A percentile compares a stretch with the other conserved stretches of the same genome.
Evolutionary conservation across 2,888 invertebrate genomes (phyloP).

Genomic region (Drosophila nr. fundita): DNA sequence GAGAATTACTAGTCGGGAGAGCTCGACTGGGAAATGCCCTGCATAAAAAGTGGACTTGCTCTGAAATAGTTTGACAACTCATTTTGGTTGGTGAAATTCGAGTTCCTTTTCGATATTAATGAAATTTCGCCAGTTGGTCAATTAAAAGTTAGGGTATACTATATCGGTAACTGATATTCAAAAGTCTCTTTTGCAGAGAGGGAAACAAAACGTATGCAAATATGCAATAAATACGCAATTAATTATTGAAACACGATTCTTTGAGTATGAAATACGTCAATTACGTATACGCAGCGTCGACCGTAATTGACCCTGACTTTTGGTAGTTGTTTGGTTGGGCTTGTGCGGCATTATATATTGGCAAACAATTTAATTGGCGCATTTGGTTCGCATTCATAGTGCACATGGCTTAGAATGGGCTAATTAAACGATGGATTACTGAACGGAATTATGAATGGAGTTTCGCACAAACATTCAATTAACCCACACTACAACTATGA

Average conservation of each 20-base stretch:
- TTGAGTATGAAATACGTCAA: slow-evolving; percentile 3
- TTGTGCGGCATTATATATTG: slow-evolving; percentile 4
- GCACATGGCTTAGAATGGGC: not conserved
- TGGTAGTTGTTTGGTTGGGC: slow-evolving; percentile 3
- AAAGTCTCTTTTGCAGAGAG: not conserved
- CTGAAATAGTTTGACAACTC: not conserved
- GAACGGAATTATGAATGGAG: not conserved
- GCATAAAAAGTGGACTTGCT: not conserved
- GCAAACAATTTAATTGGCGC: slow-evolving; percentile 27
- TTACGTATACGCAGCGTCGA: slow-evolving; percentile 30
- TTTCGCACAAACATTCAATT: not conserved
- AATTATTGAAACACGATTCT: slow-evolving; percentile 14
- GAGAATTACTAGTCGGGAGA: not conserved
- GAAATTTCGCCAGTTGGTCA: not conserved
- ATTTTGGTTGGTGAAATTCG: not conserved
- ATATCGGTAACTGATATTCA: not conserved
- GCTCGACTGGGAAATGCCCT: not conserved
- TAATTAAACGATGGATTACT: not conserved
- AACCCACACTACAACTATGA: not conserved
- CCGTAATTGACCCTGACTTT: slow-evolving; percentile 43
- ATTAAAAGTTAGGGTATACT: not conserved
- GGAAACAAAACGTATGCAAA: not conserved
- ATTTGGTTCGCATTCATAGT: not conserved
- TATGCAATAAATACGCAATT: slow-evolving; percentile 33
- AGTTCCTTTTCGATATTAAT: not conserved